Percentiles rank a stretch among this genome's conserved stretches.
These are phyloP conservation scores for Apaloderma vittatum DNA, from an alignment of 2,113 vertebrate genomes.

Conservation along the genomic window DNA sequence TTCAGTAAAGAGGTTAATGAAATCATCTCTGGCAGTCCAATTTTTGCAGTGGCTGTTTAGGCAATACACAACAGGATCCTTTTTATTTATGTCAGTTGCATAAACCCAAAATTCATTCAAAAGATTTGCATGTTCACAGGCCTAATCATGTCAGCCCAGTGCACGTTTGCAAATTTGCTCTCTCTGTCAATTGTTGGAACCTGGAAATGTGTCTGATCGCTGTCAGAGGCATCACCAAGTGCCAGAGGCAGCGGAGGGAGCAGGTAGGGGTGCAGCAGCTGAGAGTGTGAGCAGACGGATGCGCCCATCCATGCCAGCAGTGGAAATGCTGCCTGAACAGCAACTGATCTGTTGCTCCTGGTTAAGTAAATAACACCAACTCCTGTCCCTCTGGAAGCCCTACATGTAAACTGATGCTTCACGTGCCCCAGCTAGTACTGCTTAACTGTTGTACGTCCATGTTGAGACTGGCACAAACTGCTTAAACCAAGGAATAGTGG, in stretches of 20 bases:
- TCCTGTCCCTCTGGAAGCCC: not conserved
- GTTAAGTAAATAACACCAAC: not conserved
- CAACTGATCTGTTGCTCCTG: constrained; percentile 8
- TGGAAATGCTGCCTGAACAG: not conserved
- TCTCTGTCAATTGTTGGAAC: constrained; percentile 28
- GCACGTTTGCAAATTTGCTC: constrained; percentile 31
- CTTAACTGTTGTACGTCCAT: not conserved
- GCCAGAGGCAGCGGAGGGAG: constrained; percentile 9
- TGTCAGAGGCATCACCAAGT: not conserved
- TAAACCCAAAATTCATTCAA: constrained; percentile 47
- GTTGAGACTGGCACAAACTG: not conserved
- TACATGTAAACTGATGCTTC: not conserved
- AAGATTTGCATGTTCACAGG: constrained; percentile 58
- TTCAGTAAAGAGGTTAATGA: constrained; percentile 49
- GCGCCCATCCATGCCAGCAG: not conserved
- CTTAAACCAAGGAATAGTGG: not conserved
- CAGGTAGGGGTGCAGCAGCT: constrained; percentile 36
- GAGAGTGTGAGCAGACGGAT: not conserved
- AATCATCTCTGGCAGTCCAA: constrained; percentile 38
- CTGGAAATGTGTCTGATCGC: constrained; percentile 35
- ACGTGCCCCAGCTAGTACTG: not conserved
- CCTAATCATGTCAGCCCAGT: constrained; percentile 46
- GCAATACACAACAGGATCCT: constrained; percentile 43
- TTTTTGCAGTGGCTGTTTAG: not conserved
- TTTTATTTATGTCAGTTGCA: constrained; percentile 52